phyloP scores from a whole-genome alignment of 2,797 vertebrate species.

The Xyrichtys novacula region DNA sequence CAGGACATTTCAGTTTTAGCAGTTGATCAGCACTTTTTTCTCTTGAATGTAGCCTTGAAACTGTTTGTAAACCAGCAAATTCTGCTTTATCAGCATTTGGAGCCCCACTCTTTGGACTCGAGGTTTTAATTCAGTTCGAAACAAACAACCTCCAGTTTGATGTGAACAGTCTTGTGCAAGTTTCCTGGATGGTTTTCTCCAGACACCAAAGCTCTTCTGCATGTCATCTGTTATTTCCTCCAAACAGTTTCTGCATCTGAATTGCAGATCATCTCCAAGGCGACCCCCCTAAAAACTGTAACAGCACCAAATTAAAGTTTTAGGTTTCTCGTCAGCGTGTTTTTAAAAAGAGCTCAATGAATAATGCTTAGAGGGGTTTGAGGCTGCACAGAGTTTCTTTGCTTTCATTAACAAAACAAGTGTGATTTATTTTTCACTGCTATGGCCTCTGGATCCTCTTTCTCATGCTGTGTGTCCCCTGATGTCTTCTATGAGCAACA shows the following conservation, averaged over 20 bases:
- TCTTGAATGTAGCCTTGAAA: too few species aligned
- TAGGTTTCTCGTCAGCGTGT: background rate
- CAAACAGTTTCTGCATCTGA: background rate
- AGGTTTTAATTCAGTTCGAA: too few species aligned
- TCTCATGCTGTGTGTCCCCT: constrained; percentile 18
- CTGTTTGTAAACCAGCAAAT: too few species aligned
- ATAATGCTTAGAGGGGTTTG: background rate
- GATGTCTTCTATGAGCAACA: constrained; percentile 3
- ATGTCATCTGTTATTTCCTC: background rate
- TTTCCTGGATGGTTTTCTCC: background rate
- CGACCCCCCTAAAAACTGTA: background rate
- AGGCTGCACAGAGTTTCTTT: background rate
- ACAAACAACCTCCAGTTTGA: too few species aligned
- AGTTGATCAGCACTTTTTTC: too few species aligned
- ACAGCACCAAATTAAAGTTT: background rate
- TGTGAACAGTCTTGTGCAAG: too few species aligned
- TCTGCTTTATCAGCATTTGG: too few species aligned
- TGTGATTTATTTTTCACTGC: background rate
- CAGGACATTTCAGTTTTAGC: too few species aligned
- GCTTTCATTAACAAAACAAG: constrained; percentile 5
- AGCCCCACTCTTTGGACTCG: too few species aligned
- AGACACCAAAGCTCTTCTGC: background rate
- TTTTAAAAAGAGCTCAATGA: constrained; percentile 9
- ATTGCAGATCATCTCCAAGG: background rate
- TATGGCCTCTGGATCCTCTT: background rate